These are phyloP conservation scores for Drosophila crucigera DNA, from an alignment of 2,888 invertebrate species.

Conservation along the genomic window DNA sequence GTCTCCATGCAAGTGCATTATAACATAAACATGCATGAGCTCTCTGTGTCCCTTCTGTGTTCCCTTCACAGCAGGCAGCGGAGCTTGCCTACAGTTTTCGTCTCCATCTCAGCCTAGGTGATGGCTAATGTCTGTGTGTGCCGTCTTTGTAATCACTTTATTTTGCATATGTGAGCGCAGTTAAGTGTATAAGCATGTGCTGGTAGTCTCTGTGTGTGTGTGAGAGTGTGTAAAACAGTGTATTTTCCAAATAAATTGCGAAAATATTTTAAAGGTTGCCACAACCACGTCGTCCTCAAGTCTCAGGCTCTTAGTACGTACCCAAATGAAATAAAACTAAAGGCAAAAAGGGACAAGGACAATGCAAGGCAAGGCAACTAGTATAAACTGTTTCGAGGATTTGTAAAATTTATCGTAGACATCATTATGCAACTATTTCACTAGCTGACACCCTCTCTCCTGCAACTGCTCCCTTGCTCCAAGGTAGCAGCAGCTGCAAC, in stretches of 20 bases:
- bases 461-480: not conserved
- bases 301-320: not conserved
- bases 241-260: constrained; percentile 68
- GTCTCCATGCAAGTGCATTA: constrained; percentile 64
- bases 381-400: constrained; percentile 64
- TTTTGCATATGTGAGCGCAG: constrained; percentile 74
- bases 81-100: constrained; percentile 8
- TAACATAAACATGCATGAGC: constrained; percentile 57
- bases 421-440: constrained; percentile 76
- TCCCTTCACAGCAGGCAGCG: not conserved
- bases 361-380: constrained; percentile 31
- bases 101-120: constrained; percentile 17
- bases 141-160: constrained; percentile 73
- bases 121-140: constrained; percentile 27
- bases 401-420: constrained; percentile 78
- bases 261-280: constrained; percentile 81
- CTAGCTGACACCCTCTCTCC: constrained; percentile 33
- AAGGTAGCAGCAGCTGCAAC: constrained; percentile 60
- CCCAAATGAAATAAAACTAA: constrained; percentile 64
- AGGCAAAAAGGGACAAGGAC: constrained; percentile 19
- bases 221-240: constrained; percentile 38
- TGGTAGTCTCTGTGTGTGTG: constrained; percentile 4
- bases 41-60: not conserved
- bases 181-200: constrained; percentile 62
- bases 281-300: constrained; percentile 48